Evolutionary conservation across 2,888 invertebrate species (phyloP), one percentile per base, ranked within the genome.

Genomic region (Opisthograptis luteolata): DNA sequence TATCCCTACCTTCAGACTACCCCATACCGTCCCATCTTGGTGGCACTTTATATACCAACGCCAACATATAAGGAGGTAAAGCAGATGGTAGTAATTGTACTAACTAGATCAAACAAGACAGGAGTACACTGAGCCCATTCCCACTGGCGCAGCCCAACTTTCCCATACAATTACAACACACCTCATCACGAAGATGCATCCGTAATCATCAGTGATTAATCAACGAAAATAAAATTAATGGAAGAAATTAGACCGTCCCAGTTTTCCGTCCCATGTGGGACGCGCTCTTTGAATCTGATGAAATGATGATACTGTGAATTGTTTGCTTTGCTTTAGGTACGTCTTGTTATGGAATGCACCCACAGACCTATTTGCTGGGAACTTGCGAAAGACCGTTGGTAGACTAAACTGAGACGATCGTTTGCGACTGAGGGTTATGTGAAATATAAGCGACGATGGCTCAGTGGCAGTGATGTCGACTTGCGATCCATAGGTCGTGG

Each of bases 201-300:
- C 37, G 41, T 46, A 51, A 51, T 45, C 50, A 51, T 51, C 31
- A 45, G 51, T 41, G 45, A 51, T 51, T 51, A 51, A 51, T 51
- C 51, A 51, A 41, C 36, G 50, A 41, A 45, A 51, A 51, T 45
- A 46, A 51, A 51, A 51, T 51, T 51, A 51, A 51, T 51, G 51
- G 45, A 51, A 50, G 39, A 27, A 50, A 50, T 50, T 50, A 50
- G 39, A 40, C 39, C 50, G 50, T 35, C 50, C 50, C 30, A 40
- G 44, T 30, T 49, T 4, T 28, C 5, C 24, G 34, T 50, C 44
- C 44, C 44, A 50, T 50, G 49, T 49, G 50, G 50, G 50, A 39
- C 40, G 50, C 32, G 39, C 40, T 40, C 43, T 44, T 50, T 35
- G 39, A 37, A 8, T 31, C 17, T 24, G 24, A 17, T 27, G 39